Conservation (phyloP, 2,888 invertebrate genomes). For the Ophion ellenae region DNA sequence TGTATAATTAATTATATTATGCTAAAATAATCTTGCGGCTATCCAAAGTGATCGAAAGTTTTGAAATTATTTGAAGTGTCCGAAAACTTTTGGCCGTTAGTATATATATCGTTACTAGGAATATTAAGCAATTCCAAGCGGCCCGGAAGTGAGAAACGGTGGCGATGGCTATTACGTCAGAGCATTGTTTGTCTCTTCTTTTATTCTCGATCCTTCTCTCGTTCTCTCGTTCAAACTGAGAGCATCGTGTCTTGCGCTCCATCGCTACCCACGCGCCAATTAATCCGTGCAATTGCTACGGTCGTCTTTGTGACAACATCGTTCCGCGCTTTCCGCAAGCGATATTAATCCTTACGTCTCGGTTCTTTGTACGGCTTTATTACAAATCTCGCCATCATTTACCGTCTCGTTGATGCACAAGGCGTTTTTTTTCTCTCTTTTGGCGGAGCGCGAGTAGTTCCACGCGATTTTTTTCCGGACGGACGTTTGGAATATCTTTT, state of each 20-base stretch:
- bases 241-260: neutral
- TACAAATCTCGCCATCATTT: conserved; percentile 52
- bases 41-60: no score
- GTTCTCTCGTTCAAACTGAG: conserved; percentile 30
- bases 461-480: no score
- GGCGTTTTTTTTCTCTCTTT: conserved; percentile 14
- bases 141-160: conserved; percentile 59
- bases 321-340: conserved; percentile 60
- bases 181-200: conserved; percentile 25
- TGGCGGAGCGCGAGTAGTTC: neutral
- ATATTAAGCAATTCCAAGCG: conserved; percentile 24
- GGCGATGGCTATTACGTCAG: conserved; percentile 47
- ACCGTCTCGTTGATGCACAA: conserved; percentile 22
- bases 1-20: no score
- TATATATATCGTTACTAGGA: neutral
- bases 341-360: conserved; percentile 59
- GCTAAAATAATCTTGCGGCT: no score
- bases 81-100: no score
- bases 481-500: neutral
- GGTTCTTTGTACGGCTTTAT: conserved; percentile 1
- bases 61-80: no score
- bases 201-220: neutral
- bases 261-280: conserved; percentile 68
- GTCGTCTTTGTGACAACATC: conserved; percentile 66
- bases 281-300: conserved; percentile 71